A percentile compares a stretch with the other conserved stretches of the same genome.
Evolutionary conservation across 2,797 vertebrate species (phyloP).

Genomic region (Hirundo rustica): DNA sequence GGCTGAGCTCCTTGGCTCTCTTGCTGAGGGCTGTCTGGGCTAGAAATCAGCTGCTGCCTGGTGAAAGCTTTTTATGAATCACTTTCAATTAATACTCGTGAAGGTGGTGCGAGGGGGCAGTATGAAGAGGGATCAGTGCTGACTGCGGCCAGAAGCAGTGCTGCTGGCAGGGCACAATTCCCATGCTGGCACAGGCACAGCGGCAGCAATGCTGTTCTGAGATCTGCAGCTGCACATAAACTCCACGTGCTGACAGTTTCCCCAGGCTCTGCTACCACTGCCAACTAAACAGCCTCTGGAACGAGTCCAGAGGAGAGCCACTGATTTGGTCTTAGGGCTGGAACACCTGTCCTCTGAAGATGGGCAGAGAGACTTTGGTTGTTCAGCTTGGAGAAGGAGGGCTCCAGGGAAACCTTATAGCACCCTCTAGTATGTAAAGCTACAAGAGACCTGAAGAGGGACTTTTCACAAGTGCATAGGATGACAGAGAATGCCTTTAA

Average conservation of each 20-base stretch:
- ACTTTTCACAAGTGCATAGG: not conserved
- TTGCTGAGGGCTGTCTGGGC: not conserved
- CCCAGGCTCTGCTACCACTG: not conserved
- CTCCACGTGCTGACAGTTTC: fast-evolving
- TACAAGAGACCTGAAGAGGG: not conserved
- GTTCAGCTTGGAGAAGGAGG: not conserved
- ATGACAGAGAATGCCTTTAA: not conserved
- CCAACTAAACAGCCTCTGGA: not conserved
- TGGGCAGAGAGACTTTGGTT: not conserved
- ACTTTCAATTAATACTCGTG: not conserved
- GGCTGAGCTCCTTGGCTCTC: not conserved
- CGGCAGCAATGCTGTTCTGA: fast-evolving
- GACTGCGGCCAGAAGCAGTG: not conserved
- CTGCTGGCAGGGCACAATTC: not conserved
- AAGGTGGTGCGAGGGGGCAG: not conserved
- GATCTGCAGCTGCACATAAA: not conserved
- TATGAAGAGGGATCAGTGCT: not conserved
- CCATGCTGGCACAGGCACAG: not conserved
- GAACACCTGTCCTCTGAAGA: not conserved
- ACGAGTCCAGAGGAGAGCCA: not conserved
- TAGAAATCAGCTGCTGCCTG: not conserved
- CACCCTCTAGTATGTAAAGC: not conserved
- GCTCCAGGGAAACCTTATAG: not conserved
- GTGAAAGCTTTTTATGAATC: not conserved
- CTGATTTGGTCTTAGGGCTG: not conserved